phyloP scores from a whole-genome alignment of 2,797 vertebrate species.

The Halcyon smyrnensis region DNA sequence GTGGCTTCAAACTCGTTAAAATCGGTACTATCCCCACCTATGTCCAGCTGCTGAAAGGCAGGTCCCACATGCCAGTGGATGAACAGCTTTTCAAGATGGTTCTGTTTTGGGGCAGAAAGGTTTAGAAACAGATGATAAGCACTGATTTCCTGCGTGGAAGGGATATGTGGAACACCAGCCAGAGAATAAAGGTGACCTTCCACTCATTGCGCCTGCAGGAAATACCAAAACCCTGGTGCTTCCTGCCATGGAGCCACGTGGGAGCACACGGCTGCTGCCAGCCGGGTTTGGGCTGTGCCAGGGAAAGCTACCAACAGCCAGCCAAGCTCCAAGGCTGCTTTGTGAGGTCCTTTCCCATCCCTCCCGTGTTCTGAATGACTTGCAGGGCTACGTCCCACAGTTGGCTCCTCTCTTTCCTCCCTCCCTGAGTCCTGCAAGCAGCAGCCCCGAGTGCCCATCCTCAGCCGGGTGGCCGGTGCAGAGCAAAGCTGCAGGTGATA shows the following conservation, averaged over 20 bases:
- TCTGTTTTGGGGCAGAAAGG: slow-evolving; percentile 28
- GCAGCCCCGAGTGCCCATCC: accelerated
- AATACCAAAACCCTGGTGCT: slow-evolving; percentile 10
- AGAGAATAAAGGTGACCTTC: neutral
- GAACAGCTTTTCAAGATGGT: slow-evolving; percentile 64
- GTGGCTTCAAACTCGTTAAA: slow-evolving; percentile 8
- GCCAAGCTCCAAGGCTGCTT: neutral
- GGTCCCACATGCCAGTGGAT: slow-evolving; percentile 45
- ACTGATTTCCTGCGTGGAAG: neutral
- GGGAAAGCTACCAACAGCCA: accelerated
- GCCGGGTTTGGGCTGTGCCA: neutral
- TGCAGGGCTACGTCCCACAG: accelerated
- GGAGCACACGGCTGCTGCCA: neutral
- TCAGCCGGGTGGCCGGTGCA: neutral
- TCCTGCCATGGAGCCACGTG: neutral
- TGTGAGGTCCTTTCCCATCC: neutral
- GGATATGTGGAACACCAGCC: neutral
- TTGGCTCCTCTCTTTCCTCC: neutral
- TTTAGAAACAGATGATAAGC: neutral
- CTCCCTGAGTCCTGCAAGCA: accelerated
- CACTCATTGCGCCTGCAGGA: accelerated
- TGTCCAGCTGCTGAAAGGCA: slow-evolving; percentile 67
- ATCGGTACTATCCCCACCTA: neutral
- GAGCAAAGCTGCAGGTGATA: neutral
- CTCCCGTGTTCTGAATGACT: accelerated